Percentiles rank a stretch among this genome's conserved stretches.
phyloP scores from a whole-genome alignment of 2,797 vertebrate genomes.

The Falco peregrinus region DNA sequence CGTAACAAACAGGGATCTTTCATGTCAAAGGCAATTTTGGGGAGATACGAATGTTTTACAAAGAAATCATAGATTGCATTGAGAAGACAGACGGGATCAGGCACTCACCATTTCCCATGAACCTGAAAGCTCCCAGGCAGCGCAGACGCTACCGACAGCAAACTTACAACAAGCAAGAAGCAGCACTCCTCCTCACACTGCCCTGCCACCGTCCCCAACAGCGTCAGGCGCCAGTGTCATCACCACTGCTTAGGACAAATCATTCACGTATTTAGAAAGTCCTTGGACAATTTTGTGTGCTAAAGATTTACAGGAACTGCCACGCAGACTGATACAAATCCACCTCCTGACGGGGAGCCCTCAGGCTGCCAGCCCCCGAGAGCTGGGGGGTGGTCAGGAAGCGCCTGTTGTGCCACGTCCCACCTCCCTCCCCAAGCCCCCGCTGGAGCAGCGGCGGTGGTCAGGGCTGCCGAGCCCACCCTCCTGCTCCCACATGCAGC shows the following conservation, averaged over 20 bases:
- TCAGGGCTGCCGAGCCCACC: rapidly evolving
- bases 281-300: rapidly evolving
- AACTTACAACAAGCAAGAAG: neutral
- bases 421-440: neutral
- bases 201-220: neutral
- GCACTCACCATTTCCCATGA: neutral
- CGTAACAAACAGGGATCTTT: neutral
- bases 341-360: neutral
- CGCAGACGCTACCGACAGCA: neutral
- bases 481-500: neutral
- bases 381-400: neutral
- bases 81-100: neutral
- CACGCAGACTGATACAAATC: rapidly evolving
- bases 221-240: rapidly evolving
- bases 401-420: rapidly evolving
- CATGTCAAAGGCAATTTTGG: neutral
- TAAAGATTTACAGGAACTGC: neutral
- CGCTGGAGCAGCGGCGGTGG: neutral
- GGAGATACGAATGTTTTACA: neutral
- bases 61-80: neutral
- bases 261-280: rapidly evolving
- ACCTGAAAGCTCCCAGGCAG: neutral
- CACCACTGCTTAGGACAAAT: neutral
- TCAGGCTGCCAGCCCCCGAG: rapidly evolving
- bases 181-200: neutral